Evolutionary conservation across 2,797 vertebrate genomes (phyloP).

Genomic region (Alauda arvensis): DNA sequence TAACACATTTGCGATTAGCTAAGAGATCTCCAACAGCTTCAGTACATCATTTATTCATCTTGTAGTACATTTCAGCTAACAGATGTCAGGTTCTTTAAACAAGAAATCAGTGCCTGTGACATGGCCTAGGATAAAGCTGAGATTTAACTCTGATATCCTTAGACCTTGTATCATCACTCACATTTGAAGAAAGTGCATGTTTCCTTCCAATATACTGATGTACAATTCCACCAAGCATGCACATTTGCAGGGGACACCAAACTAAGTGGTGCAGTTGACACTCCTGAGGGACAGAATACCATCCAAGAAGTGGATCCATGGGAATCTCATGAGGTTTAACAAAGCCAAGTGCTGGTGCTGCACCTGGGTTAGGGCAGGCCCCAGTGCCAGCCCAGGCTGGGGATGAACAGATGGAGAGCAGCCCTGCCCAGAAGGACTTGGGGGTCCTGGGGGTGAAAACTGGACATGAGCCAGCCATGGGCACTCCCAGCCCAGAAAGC

Average conservation of each 20-base stretch:
- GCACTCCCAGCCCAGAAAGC: neutral
- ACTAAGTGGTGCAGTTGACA: neutral
- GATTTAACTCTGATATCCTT: neutral
- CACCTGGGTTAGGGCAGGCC: neutral
- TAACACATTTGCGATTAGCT: neutral
- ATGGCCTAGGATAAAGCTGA: neutral
- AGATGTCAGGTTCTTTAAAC: neutral
- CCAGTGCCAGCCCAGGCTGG: neutral
- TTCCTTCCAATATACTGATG: neutral
- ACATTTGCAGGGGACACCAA: neutral
- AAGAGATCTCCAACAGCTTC: neutral
- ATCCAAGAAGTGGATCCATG: rapidly evolving
- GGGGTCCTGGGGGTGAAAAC: neutral
- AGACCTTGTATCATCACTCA: neutral
- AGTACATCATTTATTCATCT: neutral
- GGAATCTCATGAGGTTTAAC: neutral
- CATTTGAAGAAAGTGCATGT: neutral
- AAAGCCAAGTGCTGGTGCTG: neutral
- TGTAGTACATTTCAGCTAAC: neutral
- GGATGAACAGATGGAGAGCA: neutral
- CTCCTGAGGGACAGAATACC: neutral
- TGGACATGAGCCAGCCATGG: neutral
- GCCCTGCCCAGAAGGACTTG: neutral
- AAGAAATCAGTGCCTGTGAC: neutral
- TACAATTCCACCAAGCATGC: neutral